These are phyloP conservation scores for Rhynchonema sp. DNA, from an alignment of 2,888 invertebrate species.

Conservation along the genomic window DNA sequence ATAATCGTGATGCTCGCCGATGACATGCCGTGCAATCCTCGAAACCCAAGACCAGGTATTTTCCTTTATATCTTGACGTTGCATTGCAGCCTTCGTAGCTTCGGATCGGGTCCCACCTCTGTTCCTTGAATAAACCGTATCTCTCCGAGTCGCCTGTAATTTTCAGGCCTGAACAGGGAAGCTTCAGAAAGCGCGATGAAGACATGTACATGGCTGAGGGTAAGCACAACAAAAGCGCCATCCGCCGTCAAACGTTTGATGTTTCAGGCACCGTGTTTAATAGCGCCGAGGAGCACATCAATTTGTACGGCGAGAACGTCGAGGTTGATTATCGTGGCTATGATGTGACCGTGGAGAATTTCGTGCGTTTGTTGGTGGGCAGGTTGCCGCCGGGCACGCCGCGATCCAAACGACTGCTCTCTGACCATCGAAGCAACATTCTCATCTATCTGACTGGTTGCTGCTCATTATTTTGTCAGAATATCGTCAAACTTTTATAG, in stretches of 20 bases:
- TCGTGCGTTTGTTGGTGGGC: conserved; percentile 82
- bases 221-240: background rate
- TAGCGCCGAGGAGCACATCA: conserved; percentile 88
- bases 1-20: conserved; percentile 98
- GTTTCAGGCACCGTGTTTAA: conserved; percentile 73
- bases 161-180: too few relatives aligned
- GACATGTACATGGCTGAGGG: too few relatives aligned
- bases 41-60: conserved; percentile 68
- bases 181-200: too few relatives aligned
- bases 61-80: too few relatives aligned
- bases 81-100: too few relatives aligned
- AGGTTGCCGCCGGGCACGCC: conserved; percentile 77
- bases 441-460: conserved; percentile 74
- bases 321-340: conserved; percentile 44
- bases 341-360: conserved; percentile 90
- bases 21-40: conserved; percentile 95
- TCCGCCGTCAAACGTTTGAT: background rate
- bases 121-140: too few relatives aligned
- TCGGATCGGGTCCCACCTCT: too few relatives aligned
- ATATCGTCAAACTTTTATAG: too few relatives aligned
- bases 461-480: too few relatives aligned
- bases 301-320: conserved; percentile 96
- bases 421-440: conserved; percentile 90
- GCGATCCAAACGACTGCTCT: conserved; percentile 73
- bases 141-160: too few relatives aligned